These are phyloP conservation scores for Plumapathes pennacea DNA, from an alignment of 92 coral and sea anemone genomes.

Conservation along the genomic window DNA sequence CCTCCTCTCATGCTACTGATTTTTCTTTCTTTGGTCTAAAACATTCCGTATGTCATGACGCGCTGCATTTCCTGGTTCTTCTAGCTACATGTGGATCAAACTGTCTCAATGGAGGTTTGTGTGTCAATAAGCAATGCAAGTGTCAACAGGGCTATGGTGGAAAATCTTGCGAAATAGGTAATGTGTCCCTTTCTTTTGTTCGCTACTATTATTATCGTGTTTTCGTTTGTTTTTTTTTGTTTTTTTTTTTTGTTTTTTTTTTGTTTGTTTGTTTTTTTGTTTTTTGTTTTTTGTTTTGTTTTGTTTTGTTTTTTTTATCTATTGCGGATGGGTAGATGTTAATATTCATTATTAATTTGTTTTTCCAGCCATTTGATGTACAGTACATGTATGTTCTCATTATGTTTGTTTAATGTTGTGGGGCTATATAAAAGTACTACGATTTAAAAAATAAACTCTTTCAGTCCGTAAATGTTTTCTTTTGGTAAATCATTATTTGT, in stretches of 20 bases:
- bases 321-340: no score
- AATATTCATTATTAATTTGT: neutral
- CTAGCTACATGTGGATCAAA: slow-evolving; percentile 78
- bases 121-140: slow-evolving; percentile 59
- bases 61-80: neutral
- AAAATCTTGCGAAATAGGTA: slow-evolving; percentile 75
- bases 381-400: no score
- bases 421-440: no score
- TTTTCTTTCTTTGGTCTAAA: neutral
- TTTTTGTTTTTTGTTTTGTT: no score
- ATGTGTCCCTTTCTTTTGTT: neutral
- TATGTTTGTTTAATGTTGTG: no score
- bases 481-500: neutral
- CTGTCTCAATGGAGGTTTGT: slow-evolving; percentile 85
- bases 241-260: neutral
- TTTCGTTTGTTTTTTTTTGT: neutral
- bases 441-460: no score
- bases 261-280: neutral
- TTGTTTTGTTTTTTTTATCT: no score
- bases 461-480: no score
- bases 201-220: neutral
- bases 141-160: slow-evolving; percentile 80
- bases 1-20: neutral
- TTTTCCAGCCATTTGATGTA: no score
- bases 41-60: neutral